These are phyloP conservation scores for Cercopithecus neglectus DNA, from an alignment of 2,797 vertebrate genomes.

Conservation along the genomic window DNA sequence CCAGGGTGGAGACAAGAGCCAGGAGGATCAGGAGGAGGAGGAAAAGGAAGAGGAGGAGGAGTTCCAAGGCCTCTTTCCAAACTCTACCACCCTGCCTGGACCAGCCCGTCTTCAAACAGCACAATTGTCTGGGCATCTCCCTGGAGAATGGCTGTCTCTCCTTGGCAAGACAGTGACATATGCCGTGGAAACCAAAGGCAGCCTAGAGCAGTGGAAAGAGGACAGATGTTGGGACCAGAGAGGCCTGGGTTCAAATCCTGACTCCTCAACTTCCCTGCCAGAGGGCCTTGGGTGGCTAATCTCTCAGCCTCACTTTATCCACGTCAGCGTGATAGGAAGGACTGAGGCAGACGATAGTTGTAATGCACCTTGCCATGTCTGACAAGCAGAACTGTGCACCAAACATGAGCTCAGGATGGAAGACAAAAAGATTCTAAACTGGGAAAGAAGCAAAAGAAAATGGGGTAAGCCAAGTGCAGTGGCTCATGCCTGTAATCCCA, in stretches of 20 bases:
- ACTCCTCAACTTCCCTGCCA: background rate
- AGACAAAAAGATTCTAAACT: background rate
- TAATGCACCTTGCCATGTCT: fast-evolving
- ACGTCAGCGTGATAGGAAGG: background rate
- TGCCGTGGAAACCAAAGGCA: background rate
- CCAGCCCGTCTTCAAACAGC: background rate
- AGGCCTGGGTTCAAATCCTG: background rate
- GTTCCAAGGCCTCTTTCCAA: background rate
- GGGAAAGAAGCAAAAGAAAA: background rate
- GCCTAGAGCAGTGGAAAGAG: background rate
- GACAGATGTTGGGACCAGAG: background rate
- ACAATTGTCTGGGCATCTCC: background rate
- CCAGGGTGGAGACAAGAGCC: background rate
- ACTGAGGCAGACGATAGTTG: fast-evolving
- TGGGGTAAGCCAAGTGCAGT: background rate
- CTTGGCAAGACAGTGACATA: background rate
- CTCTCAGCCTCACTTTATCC: background rate
- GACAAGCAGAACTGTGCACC: fast-evolving
- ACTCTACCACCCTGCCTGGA: background rate
- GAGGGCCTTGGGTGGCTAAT: background rate
- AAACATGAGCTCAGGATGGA: background rate
- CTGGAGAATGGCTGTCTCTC: fast-evolving
- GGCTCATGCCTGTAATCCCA: background rate
- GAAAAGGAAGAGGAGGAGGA: background rate
- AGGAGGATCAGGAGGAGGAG: background rate